These are phyloP conservation scores for Aphodius granarius DNA, from an alignment of 2,888 invertebrate genomes.

Conservation along the genomic window DNA sequence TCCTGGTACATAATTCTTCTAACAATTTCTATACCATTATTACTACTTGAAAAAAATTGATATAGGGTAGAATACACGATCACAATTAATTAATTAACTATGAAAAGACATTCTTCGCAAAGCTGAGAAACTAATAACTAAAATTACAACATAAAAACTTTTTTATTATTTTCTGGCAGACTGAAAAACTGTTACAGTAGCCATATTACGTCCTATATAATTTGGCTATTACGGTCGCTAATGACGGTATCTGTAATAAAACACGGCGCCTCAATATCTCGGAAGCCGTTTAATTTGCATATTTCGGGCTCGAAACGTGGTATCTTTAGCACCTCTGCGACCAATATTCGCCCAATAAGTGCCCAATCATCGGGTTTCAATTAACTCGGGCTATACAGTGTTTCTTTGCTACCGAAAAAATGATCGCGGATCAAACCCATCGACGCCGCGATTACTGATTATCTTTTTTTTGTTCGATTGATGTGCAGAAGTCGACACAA, in stretches of 20 bases:
- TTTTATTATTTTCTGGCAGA: too few relatives aligned
- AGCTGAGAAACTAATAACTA: too few relatives aligned
- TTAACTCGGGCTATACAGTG: background rate
- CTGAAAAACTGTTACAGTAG: too few relatives aligned
- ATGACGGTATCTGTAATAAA: background rate
- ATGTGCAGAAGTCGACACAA: background rate
- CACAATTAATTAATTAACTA: too few relatives aligned
- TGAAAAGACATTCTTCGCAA: too few relatives aligned
- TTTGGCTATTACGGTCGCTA: background rate
- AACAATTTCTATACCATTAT: too few relatives aligned
- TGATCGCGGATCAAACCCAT: background rate
- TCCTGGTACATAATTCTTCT: too few relatives aligned
- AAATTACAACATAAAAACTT: too few relatives aligned
- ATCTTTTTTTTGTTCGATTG: background rate
- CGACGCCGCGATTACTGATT: background rate
- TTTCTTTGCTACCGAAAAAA: background rate
- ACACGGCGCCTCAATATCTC: background rate
- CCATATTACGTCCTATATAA: background rate
- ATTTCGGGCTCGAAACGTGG: background rate
- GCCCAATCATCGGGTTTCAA: background rate
- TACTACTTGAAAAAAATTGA: too few relatives aligned
- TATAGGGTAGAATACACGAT: too few relatives aligned
- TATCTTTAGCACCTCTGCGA: background rate
- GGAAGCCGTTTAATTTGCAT: background rate
- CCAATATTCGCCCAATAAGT: background rate